Evolutionary conservation across 2,113 vertebrate genomes (phyloP).

Genomic region (Empidonax traillii): DNA sequence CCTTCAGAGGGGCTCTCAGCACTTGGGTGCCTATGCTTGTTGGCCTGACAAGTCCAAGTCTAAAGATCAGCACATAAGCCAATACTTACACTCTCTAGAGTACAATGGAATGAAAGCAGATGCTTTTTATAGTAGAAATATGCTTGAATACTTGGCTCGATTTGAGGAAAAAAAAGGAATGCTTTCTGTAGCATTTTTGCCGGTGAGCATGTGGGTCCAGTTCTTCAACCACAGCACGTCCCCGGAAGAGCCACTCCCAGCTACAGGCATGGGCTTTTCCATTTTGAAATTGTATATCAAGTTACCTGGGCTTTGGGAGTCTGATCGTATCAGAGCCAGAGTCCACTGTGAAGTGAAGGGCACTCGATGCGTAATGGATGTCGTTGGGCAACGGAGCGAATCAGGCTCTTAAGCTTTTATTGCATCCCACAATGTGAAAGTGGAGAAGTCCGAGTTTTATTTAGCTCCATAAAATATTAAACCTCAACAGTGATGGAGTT

Average conservation of each 20-base stretch:
- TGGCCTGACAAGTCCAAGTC: background rate
- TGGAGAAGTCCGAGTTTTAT: constrained; percentile 65
- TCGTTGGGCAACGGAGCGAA: accelerated
- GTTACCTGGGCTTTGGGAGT: constrained; percentile 9
- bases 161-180: background rate
- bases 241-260: background rate
- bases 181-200: background rate
- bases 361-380: constrained; percentile 16
- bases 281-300: constrained; percentile 30
- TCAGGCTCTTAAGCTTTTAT: constrained; percentile 56
- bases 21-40: background rate
- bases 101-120: background rate
- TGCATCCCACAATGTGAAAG: constrained; percentile 51
- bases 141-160: background rate
- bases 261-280: background rate
- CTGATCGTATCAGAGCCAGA: background rate
- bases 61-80: background rate
- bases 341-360: constrained; percentile 39
- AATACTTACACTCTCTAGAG: background rate
- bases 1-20: background rate
- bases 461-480: constrained; percentile 72
- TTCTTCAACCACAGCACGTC: background rate
- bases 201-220: background rate
- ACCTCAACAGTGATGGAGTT: constrained; percentile 48
- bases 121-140: background rate